These are phyloP conservation scores for Dryoscopus gambensis DNA, from an alignment of 2,113 vertebrate species.

Conservation along the genomic window DNA sequence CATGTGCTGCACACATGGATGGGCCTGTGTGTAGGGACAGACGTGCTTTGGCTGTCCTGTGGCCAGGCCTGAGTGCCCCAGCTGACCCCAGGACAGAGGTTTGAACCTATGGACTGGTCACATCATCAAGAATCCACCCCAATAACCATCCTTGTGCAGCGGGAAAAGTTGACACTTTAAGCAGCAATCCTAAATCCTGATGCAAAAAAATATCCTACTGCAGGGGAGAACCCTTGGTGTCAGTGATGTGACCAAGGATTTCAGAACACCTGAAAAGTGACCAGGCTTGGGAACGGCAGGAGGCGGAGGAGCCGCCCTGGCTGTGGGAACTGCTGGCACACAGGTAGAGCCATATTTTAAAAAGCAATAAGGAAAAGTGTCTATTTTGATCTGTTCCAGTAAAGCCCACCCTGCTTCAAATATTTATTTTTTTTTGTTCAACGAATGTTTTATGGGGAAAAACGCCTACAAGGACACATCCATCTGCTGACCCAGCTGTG, in stretches of 20 bases:
- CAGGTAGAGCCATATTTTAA: conserved; percentile 10
- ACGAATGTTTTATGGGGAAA: conserved; percentile 40
- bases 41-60: not conserved
- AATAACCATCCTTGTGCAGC: not conserved
- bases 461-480: conserved; percentile 60
- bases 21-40: not conserved
- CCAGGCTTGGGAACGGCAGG: not conserved
- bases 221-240: not conserved
- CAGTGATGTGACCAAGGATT: not conserved
- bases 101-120: not conserved
- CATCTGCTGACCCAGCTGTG: conserved; percentile 67
- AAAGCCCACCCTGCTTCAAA: conserved; percentile 32
- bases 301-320: not conserved
- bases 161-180: not conserved
- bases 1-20: fast-evolving
- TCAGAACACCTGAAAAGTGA: not conserved
- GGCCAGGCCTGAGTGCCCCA: not conserved
- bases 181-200: not conserved
- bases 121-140: not conserved
- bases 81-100: not conserved
- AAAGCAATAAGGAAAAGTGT: conserved; percentile 44
- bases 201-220: not conserved
- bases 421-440: not conserved
- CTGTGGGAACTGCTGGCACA: not conserved
- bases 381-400: conserved; percentile 44